Evolutionary conservation across 1,140 invertebrate genomes (phyloP).

Genomic region (Yoshiicerus persimilis): DNA sequence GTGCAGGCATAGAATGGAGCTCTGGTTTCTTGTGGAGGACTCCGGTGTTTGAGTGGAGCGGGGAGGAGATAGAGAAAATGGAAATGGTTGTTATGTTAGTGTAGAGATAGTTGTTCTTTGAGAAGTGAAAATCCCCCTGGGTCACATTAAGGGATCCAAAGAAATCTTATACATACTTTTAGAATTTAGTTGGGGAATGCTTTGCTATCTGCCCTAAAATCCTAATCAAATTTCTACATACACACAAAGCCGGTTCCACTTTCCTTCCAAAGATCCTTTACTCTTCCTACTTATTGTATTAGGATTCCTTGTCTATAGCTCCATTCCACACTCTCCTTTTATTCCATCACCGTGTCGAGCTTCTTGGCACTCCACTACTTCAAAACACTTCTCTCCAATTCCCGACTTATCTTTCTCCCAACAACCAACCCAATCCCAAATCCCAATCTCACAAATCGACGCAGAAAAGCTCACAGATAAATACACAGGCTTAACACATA

Average conservation of each 20-base stretch:
- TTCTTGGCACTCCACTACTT: not conserved
- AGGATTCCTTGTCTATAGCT: not conserved
- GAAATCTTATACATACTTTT: conserved; percentile 5
- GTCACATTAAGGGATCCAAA: conserved; percentile 3
- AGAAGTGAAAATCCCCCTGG: not conserved
- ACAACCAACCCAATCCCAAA: not conserved
- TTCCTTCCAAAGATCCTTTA: not conserved
- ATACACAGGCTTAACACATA: not conserved
- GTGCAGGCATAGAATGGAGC: not conserved
- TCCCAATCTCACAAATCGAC: not conserved
- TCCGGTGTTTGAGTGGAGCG: no score
- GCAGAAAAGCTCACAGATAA: not conserved
- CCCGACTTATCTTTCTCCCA: not conserved
- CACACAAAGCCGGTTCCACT: not conserved
- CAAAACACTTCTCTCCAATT: not conserved
- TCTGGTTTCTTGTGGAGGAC: not conserved
- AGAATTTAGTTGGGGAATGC: not conserved
- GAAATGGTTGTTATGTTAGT: not conserved
- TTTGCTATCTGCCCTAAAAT: not conserved
- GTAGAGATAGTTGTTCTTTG: not conserved
- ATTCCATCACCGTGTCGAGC: no score
- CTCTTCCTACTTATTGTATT: not conserved
- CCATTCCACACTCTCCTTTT: not conserved
- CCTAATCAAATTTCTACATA: not conserved
- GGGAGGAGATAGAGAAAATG: not conserved